These are phyloP conservation scores for Fregata magnificens DNA, from an alignment of 2,113 vertebrate species.

Conservation along the genomic window DNA sequence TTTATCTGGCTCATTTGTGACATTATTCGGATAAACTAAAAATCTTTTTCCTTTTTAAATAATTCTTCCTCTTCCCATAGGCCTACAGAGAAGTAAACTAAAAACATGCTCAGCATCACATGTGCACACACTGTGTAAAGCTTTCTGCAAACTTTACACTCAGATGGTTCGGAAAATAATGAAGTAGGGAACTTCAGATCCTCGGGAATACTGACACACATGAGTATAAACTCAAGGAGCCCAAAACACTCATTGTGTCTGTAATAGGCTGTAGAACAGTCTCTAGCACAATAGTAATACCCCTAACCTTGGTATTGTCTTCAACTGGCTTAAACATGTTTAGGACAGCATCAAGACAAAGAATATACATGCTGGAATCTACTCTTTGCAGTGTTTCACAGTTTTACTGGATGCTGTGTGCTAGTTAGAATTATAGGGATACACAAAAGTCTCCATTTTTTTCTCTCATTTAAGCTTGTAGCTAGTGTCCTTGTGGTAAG, in stretches of 20 bases:
- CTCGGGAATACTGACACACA: background rate
- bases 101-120: background rate
- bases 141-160: background rate
- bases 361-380: background rate
- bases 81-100: background rate
- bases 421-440: background rate
- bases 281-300: background rate
- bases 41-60: background rate
- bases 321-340: background rate
- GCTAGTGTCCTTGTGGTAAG: background rate
- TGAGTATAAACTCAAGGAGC: background rate
- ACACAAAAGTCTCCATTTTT: background rate
- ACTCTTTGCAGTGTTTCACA: background rate
- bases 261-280: too few relatives aligned
- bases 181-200: background rate
- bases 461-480: background rate
- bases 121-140: background rate
- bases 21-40: background rate
- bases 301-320: background rate
- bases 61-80: background rate
- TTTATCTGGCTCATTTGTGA: background rate
- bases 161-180: background rate
- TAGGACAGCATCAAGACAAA: background rate
- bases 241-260: too few relatives aligned
- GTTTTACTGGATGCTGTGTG: background rate